Conservation (phyloP, 1,140 invertebrate genomes). For the Copidosoma floridanum region DNA sequence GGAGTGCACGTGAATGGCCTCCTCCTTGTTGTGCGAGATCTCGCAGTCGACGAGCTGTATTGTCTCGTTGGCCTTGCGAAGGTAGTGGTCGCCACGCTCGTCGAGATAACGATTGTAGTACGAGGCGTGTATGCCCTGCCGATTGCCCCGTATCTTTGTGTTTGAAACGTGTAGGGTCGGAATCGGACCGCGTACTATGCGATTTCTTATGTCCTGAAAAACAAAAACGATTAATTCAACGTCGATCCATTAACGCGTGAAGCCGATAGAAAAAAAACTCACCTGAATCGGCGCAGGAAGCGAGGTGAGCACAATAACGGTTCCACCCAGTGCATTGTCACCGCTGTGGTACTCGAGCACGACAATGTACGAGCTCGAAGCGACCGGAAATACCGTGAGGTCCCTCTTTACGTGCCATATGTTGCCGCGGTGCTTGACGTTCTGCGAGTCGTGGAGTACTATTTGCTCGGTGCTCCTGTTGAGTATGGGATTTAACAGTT, state of each 20-base stretch:
- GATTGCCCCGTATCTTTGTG: conserved; percentile 77
- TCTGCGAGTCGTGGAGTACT: conserved; percentile 72
- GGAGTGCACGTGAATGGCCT: conserved; percentile 79
- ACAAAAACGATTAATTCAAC: conserved; percentile 18
- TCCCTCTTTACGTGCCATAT: conserved; percentile 79
- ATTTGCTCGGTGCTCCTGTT: conserved; percentile 83
- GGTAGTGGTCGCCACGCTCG: conserved; percentile 78
- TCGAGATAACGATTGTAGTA: conserved; percentile 89
- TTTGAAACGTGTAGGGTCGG: conserved; percentile 71
- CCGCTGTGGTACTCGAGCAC: conserved; percentile 83
- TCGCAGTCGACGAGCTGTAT: conserved; percentile 77
- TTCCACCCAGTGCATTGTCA: conserved; percentile 71
- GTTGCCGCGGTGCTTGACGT: conserved; percentile 59
- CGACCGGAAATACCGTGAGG: conserved; percentile 80
- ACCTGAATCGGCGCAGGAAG: conserved; percentile 62
- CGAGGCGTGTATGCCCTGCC: conserved; percentile 75
- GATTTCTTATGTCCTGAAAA: conserved; percentile 66
- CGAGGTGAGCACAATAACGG: conserved; percentile 79
- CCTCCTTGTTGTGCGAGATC: conserved; percentile 74
- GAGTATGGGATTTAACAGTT: conserved; percentile 83
- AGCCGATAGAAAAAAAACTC: conserved; percentile 1
- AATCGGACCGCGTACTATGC: conserved; percentile 72
- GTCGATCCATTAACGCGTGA: neutral
- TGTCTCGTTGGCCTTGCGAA: conserved; percentile 85
- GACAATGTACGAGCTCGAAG: conserved; percentile 80